Base-by-base conservation (phyloP, 2,888 invertebrate genomes). In the Geotrupes spiniger region DNA sequence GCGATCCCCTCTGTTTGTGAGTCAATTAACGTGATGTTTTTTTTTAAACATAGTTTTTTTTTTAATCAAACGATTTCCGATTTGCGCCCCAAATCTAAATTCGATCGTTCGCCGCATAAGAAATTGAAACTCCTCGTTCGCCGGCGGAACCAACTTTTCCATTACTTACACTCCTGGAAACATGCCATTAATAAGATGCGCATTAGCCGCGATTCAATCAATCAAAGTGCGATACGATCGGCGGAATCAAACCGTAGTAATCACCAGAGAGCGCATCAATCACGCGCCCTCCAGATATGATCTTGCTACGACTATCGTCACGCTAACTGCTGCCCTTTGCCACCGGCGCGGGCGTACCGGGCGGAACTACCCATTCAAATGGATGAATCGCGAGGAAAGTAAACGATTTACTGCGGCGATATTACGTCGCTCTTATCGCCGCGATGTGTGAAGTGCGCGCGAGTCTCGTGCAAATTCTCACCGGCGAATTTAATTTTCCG, bases 171-270 rank as follows among this genome's bases (percentile, higher is more conserved):
- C 40, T 27, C 27, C 40, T 14, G 27, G 43, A 33, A 43, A 43
- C 43, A 25, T 36, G 43, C 57, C 62, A 60, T 65, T 65, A 64
- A 63, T 62, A 65, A 65, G 63, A 64, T 63, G 63, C 61, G 62
- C 64, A 65, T 65, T 67, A 65, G 65, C 59, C 59, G 53, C 55
- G 60, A 60, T 62, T 62, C 65, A 62, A 67, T 75, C 73, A 71
- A 73, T 73, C 74, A 75, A 73, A 74, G 72, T 71, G 72, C 74
- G 77, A 76, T 77, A 77, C 72, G 73, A 74, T 76, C 72, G 66
- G 66, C 67, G 64, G 68, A 76, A 71, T 74, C 73, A 71, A 71
- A 71, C 63, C 60, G 64, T 63, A 70, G 73, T 75, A 76, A 76
- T 75, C 74, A 72, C 65, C 62, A 58, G 64, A 64, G 64, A 70